A percentile compares a stretch with the other conserved stretches of the same genome.
Evolutionary conservation across 2,888 invertebrate species (phyloP).

Genomic region (Rhagium mordax): DNA sequence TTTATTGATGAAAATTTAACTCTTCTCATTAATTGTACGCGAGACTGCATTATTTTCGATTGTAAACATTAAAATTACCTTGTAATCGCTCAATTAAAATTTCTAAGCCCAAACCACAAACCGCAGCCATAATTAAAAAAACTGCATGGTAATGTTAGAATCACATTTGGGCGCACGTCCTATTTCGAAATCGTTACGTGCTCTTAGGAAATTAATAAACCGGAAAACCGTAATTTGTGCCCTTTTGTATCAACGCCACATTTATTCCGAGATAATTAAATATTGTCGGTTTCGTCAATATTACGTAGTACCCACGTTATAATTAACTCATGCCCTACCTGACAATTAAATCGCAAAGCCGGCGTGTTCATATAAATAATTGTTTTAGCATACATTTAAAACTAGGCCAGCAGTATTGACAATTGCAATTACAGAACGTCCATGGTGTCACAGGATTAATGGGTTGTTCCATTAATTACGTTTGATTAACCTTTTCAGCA

Average conservation of each 20-base stretch:
- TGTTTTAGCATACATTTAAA: conserved; percentile 36
- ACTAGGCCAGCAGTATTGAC: conserved; percentile 39
- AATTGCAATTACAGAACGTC: conserved; percentile 28
- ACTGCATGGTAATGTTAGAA: not conserved
- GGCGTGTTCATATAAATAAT: conserved; percentile 39
- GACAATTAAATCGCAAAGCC: conserved; percentile 41
- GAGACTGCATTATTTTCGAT: not conserved
- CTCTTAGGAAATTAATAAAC: not conserved
- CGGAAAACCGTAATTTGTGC: not conserved
- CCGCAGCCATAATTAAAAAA: not conserved
- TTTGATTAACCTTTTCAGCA: conserved; percentile 11
- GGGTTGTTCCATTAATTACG: not conserved
- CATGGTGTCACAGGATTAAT: not conserved
- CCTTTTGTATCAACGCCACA: not conserved
- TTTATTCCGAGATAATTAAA: conserved; percentile 24
- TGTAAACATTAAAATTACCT: not conserved
- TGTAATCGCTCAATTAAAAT: not conserved
- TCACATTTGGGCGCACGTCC: no score
- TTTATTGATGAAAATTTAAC: not conserved
- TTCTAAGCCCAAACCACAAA: not conserved
- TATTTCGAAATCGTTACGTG: no score
- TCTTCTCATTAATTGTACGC: not conserved
- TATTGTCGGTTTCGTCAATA: conserved; percentile 20
- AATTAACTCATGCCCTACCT: conserved; percentile 38
- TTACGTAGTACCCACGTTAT: not conserved